phyloP scores from a whole-genome alignment of 2,797 vertebrate species.

The Pipistrellus pygmaeus region DNA sequence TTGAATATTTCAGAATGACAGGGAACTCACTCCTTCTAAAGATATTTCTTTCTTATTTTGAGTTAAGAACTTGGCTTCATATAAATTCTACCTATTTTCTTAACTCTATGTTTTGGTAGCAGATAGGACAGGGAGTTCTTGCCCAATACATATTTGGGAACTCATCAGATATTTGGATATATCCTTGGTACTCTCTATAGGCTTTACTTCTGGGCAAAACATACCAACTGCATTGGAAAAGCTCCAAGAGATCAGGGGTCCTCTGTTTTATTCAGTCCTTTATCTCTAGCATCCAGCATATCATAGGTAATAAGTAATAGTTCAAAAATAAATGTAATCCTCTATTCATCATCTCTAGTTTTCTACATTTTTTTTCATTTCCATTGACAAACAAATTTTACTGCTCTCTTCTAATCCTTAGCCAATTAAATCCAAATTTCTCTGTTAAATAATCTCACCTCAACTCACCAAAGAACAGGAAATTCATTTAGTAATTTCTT shows the following conservation, averaged over 20 bases:
- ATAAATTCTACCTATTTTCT: slow-evolving; percentile 3
- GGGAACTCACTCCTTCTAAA: background rate
- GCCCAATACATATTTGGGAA: background rate
- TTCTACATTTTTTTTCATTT: slow-evolving; percentile 4
- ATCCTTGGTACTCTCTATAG: background rate
- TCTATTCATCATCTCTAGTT: slow-evolving; percentile 11
- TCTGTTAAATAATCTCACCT: background rate
- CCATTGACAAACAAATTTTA: background rate
- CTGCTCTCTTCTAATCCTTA: background rate
- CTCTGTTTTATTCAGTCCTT: background rate
- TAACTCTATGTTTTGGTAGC: background rate
- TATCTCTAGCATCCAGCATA: background rate
- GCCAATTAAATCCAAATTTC: background rate
- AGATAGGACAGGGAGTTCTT: background rate
- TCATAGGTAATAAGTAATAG: background rate
- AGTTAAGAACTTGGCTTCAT: slow-evolving; percentile 17
- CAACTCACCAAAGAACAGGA: background rate
- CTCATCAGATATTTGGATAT: background rate
- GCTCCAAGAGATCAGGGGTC: background rate
- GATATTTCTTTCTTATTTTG: slow-evolving; percentile 16
- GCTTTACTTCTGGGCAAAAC: background rate
- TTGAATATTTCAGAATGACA: slow-evolving; percentile 43
- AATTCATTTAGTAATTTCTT: background rate
- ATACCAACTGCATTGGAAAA: slow-evolving; percentile 1
- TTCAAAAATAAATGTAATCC: background rate